Percentiles rank a stretch among this genome's conserved stretches.
Evolutionary conservation across 2,797 vertebrate species (phyloP).

Genomic region (Heteromormyrus szaboi): DNA sequence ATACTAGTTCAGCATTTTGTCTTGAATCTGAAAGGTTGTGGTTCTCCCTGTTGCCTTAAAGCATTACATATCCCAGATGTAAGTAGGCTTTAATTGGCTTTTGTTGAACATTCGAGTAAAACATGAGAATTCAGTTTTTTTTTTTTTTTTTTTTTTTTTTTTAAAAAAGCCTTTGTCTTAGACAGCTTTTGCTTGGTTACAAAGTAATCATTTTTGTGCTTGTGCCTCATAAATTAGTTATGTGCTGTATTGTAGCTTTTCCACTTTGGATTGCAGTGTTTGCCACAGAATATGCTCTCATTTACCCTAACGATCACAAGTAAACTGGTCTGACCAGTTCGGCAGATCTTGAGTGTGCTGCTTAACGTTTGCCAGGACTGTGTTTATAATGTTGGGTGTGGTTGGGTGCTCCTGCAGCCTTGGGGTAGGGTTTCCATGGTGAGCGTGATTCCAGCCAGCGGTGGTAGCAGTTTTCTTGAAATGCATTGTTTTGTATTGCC

Average conservation of each 20-base stretch:
- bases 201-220: not conserved
- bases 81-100: not conserved
- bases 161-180: not conserved
- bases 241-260: not conserved
- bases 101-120: not conserved
- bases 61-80: not conserved
- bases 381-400: conserved; percentile 32
- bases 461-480: conserved; percentile 37
- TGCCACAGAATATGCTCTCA: not conserved
- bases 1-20: not conserved
- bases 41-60: not conserved
- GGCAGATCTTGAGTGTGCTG: not conserved
- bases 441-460: conserved; percentile 40
- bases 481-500: conserved; percentile 18
- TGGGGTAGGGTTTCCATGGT: conserved; percentile 44
- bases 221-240: not conserved
- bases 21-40: not conserved
- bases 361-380: conserved; percentile 24
- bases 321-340: not conserved
- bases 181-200: not conserved
- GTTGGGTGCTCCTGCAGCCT: conserved; percentile 43
- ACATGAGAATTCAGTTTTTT: not conserved
- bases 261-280: not conserved
- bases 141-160: not conserved
- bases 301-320: not conserved